phyloP scores from a whole-genome alignment of 1,140 invertebrate genomes.

The Tetramorium alpestre region DNA sequence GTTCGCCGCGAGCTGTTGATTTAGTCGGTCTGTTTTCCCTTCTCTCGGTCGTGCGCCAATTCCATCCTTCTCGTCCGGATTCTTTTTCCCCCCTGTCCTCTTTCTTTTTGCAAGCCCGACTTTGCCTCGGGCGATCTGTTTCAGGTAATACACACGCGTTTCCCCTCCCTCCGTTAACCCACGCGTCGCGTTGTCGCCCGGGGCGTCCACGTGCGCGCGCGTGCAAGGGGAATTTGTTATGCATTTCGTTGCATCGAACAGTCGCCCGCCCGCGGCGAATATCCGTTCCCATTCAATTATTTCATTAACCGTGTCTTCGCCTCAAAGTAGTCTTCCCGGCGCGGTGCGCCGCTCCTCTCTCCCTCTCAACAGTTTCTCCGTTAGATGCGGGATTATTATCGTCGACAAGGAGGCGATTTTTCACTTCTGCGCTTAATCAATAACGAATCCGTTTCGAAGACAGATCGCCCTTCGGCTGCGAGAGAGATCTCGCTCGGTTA shows the following conservation, averaged over 20 bases:
- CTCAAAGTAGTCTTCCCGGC: conserved; percentile 23
- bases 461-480: conserved; percentile 4
- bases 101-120: conserved; percentile 5
- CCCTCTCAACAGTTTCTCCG: conserved; percentile 24
- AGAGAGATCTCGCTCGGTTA: neutral
- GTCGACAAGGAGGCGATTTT: conserved; percentile 16
- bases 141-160: conserved; percentile 56
- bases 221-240: conserved; percentile 36
- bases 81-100: conserved; percentile 16
- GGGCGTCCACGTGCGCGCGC: conserved; percentile 23
- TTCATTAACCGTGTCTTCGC: conserved; percentile 51
- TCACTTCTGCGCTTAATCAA: conserved; percentile 20
- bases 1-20: conserved; percentile 52
- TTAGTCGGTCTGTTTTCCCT: conserved; percentile 50
- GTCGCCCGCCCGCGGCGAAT: conserved; percentile 5
- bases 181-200: neutral
- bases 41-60: conserved; percentile 6
- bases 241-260: conserved; percentile 51
- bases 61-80: conserved; percentile 25
- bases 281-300: conserved; percentile 48
- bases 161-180: neutral
- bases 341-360: neutral
- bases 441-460: conserved; percentile 25
- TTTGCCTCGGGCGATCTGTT: conserved; percentile 44
- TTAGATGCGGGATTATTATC: neutral